Conservation (phyloP, 2,888 invertebrate genomes). For the Nymphalis urticae region DNA sequence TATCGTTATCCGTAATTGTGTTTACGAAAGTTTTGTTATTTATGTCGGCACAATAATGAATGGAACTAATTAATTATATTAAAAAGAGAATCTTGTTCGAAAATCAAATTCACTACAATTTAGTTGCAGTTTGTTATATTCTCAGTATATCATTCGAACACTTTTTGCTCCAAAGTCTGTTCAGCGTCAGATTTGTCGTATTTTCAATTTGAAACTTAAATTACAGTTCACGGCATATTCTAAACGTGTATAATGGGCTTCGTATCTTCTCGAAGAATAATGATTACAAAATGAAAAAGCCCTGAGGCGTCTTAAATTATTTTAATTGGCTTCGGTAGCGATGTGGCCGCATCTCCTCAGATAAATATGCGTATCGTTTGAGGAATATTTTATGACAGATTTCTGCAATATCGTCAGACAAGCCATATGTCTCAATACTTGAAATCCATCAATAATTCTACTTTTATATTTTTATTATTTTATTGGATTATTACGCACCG, state of each 20-base stretch:
- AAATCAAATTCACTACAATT: conserved; percentile 4
- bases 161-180: conserved; percentile 17
- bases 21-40: neutral
- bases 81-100: conserved; percentile 1
- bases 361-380: conserved; percentile 27
- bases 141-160: conserved; percentile 14
- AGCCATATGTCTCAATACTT: neutral
- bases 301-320: conserved; percentile 79
- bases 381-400: conserved; percentile 25
- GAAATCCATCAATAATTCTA: neutral
- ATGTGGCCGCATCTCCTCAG: conserved; percentile 53
- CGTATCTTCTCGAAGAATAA: conserved; percentile 76
- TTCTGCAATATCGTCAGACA: conserved; percentile 14
- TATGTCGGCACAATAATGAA: neutral
- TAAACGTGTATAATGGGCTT: conserved; percentile 77
- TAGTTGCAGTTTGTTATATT: conserved; percentile 3
- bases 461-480: neutral
- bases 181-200: conserved; percentile 45
- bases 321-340: conserved; percentile 83
- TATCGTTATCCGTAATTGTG: neutral
- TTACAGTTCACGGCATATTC: conserved; percentile 68
- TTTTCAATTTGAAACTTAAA: conserved; percentile 62
- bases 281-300: conserved; percentile 79
- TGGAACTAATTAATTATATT: neutral
- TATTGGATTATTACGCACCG: neutral